These are phyloP conservation scores for Sus cebifrons DNA, from an alignment of 2,797 vertebrate genomes.

Conservation along the genomic window DNA sequence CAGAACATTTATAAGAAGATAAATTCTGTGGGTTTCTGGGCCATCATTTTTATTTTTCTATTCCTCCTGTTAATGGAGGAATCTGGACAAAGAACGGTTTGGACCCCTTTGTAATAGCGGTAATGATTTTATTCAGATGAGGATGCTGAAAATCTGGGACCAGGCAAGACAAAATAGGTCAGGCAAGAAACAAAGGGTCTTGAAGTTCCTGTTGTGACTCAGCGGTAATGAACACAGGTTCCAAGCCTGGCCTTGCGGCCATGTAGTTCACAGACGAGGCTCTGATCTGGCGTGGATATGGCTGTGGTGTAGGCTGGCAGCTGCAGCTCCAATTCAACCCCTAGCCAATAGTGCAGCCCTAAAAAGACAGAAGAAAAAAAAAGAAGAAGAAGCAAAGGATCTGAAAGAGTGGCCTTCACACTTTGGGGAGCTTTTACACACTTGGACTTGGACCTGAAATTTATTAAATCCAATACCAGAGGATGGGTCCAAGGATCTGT, in stretches of 20 bases:
- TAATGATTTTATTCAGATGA: not conserved
- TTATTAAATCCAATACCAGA: rapidly evolving
- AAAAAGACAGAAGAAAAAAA: too few relatives aligned
- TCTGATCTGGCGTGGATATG: too few relatives aligned
- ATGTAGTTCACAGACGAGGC: too few relatives aligned
- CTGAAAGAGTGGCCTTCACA: not conserved
- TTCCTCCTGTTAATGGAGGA: not conserved
- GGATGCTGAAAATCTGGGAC: not conserved
- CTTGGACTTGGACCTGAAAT: not conserved
- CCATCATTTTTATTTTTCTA: not conserved
- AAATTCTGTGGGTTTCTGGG: not conserved
- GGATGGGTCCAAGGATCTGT: not conserved
- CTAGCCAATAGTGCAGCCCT: too few relatives aligned
- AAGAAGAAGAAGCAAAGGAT: too few relatives aligned
- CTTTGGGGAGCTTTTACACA: not conserved
- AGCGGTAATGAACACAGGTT: too few relatives aligned
- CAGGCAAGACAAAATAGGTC: not conserved
- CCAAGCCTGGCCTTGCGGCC: too few relatives aligned
- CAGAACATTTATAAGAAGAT: not conserved
- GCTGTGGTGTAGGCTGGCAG: too few relatives aligned
- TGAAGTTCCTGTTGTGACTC: too few relatives aligned
- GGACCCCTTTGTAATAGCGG: not conserved
- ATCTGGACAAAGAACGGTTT: not conserved
- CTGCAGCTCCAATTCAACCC: too few relatives aligned
- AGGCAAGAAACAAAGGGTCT: not conserved